Base-by-base conservation (phyloP, 1,140 invertebrate species). In the Drosophila melanica region DNA sequence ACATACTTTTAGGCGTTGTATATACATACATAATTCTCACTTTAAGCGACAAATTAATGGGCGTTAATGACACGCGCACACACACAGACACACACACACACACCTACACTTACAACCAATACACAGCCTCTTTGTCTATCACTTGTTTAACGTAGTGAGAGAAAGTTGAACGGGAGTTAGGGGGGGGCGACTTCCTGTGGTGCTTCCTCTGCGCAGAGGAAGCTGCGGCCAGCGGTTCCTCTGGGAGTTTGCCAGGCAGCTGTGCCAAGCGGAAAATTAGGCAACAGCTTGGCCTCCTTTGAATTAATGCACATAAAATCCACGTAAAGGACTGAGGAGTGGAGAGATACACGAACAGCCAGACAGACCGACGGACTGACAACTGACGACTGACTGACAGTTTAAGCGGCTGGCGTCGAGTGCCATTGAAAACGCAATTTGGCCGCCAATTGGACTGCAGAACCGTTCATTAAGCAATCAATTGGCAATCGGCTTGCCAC, bases 221-320 rank as follows among this genome's bases (percentile, higher is more conserved):
- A 64, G 33, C 59, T 73, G 70, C 41, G 70, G 70, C 64, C 55
- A 68, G 65, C 48, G 58, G 41, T 51, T 64, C 39, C 51, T 12
- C 12, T 50, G 53, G 42, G n/a, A 30, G 50, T 37, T 16, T 37
- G 42, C 54, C 48, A 47, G 27, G 18, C 73, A 85, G 60, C 75
- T 87, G 82, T 76, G 82, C 55, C 82, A 82, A 89, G 80, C 82
- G 84, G 84, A 89, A 87, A 87, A 87, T 87, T 87, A 89, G 82
- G 82, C 82, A 86, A 82, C 84, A 87, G 72, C 77, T 85, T 75
- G 64, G 63, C 59, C 66, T 77, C 77, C 77, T 86, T 85, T 85
- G 81, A 85, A 77, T 85, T 85, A 85, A 81, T 74, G 73, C 79
- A 77, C 67, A 86, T 53, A 39, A 58, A 63, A 55, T 70, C 64